phyloP scores from a whole-genome alignment of 2,113 vertebrate genomes.

The Glaucidium brasilianum region DNA sequence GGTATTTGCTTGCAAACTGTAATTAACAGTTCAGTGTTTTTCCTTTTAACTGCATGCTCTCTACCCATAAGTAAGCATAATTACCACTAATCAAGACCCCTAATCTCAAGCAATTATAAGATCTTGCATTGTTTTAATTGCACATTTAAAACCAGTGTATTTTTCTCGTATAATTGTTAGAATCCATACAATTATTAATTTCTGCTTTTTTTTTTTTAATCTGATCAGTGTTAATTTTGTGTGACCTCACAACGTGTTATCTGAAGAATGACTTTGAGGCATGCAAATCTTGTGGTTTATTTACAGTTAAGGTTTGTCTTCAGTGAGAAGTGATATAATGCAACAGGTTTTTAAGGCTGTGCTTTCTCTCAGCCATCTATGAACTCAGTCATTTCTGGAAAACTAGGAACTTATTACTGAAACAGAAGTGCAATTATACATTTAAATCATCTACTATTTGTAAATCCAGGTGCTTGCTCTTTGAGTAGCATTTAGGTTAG shows the following conservation, averaged over 20 bases:
- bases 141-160: background rate
- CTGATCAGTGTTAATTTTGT: conserved; percentile 43
- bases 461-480: background rate
- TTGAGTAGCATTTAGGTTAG: background rate
- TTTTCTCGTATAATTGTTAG: conserved; percentile 23
- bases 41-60: background rate
- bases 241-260: background rate
- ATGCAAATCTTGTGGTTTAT: background rate
- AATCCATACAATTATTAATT: conserved; percentile 19
- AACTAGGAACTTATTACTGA: background rate
- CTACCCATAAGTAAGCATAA: background rate
- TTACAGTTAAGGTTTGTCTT: background rate
- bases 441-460: background rate
- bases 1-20: background rate
- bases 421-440: background rate
- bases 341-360: background rate
- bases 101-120: conserved; percentile 35
- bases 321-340: background rate
- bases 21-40: background rate
- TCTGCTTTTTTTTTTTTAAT: conserved; percentile 43
- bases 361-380: background rate
- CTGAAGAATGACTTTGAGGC: conserved; percentile 11
- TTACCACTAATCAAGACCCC: conserved; percentile 8
- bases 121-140: conserved; percentile 42
- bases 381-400: background rate